Base-by-base conservation (phyloP, 2,113 vertebrate genomes). In the Chrysemys picta region DNA sequence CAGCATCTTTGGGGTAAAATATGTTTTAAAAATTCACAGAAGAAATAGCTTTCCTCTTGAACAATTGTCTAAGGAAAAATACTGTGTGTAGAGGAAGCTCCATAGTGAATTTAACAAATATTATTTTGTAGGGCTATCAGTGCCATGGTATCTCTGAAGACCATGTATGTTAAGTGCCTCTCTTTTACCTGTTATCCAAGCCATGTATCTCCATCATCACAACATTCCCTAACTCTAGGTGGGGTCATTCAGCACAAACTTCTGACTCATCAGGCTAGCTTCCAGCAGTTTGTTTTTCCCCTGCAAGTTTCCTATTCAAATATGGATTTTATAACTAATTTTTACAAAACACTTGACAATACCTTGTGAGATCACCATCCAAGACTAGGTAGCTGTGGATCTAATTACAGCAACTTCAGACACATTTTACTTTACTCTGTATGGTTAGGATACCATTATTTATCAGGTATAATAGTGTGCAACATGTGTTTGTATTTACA, bases 341-440 rank as follows among this genome's bases (percentile, higher is more conserved):
- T 62, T 31, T 29, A 62, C 25, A 62, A 62, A 62, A 62, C 57
- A 62, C 27, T 31, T 62, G 29, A 31, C 57, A 62, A 52, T 2
- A 45, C 45, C 8, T 72, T 29, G 79, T 3, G 31, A 45, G 87
- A 6, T 6, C 29, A 5, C 27, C 35, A 49, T 31, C 35, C 42
- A 5, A 57, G 1, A 2, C 4, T 22, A 12, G 22, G 52, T n/a
- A 53, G 65, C 65, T 45, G 84, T 38, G 72, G 25, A 17, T 25
- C 78, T 42, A 2, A 5, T 2, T 1, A n/a, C 45, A 31, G 25
- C 35, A 5, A n/a, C 2, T 10, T 1, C 6, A n/a, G 3, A 10
- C 1, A 3, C 27, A 16, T 49, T 4, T 2, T 13, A 24, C 3
- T 1, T 1, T 1, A 13, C 16, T 57, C 19, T 2, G 25, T 3